phyloP scores from a whole-genome alignment of 2,113 vertebrate species.

The Labeo catla region DNA sequence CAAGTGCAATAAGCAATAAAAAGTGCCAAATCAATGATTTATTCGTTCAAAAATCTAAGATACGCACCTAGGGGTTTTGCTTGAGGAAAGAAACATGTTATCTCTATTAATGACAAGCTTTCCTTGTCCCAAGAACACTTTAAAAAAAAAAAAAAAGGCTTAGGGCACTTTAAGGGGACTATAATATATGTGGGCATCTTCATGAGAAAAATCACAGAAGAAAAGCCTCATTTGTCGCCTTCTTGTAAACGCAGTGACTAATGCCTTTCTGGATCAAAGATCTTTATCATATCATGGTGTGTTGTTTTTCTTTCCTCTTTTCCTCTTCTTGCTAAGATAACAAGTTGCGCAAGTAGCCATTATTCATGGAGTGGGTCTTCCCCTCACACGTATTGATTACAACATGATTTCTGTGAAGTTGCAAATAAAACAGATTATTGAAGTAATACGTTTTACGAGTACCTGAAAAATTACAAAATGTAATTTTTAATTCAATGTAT shows the following conservation, averaged over 20 bases:
- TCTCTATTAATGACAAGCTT: not conserved
- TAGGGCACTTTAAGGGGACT: not conserved
- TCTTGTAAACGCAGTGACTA: conserved; percentile 48
- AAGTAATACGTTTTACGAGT: not conserved
- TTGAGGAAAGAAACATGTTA: not conserved
- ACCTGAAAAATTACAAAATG: no score
- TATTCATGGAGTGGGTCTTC: conserved; percentile 38
- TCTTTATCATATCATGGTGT: conserved; percentile 51
- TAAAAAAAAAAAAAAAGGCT: not conserved
- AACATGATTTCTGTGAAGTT: conserved; percentile 21
- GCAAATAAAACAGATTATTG: not conserved
- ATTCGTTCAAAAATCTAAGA: not conserved
- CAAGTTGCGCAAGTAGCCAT: conserved; percentile 52
- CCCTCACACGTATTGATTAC: conserved; percentile 31
- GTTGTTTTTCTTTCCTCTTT: conserved; percentile 26
- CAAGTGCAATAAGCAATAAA: not conserved
- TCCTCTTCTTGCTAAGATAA: conserved; percentile 16
- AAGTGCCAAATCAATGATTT: not conserved
- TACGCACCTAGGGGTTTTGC: not conserved
- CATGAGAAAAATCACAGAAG: conserved; percentile 32
- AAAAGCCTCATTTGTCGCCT: conserved; percentile 50
- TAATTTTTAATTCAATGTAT: not conserved
- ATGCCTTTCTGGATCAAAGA: conserved; percentile 37
- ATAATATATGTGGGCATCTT: not conserved
- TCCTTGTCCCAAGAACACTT: not conserved